Evolutionary conservation across 2,113 vertebrate species (phyloP), one percentile per base, ranked within the genome.

Genomic region (Probosciger aterrimus): DNA sequence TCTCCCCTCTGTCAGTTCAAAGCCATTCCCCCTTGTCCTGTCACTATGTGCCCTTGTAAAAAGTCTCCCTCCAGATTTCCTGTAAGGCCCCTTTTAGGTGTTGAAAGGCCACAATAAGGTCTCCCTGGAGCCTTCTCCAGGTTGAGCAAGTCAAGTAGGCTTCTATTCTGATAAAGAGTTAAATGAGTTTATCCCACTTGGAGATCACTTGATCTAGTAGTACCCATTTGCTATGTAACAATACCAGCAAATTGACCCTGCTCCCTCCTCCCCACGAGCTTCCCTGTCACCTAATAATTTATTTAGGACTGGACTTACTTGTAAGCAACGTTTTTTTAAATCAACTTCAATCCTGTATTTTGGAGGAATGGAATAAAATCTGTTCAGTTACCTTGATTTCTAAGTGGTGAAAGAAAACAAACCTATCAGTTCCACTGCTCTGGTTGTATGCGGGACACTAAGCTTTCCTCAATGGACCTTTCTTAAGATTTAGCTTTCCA

Each of bases 391-490:
- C 35, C 19, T 75, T 69, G 18, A 10, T 78, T 75, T 63, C 53
- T 11, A 43, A 43, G 46, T 47, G 64, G 47, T n/a, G 44, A 18
- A 53, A 50, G 59, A 15, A 33, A 28, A n/a, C 31, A 19, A 41
- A 35, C 9, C 7, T 6, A 0, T 50, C 65, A 19, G 27, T 9
- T 19, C 25, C 31, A 11, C 60, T 4, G 1, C 62, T 82, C 11
- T 46, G 18, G 22, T 67, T 49, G 14, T 39, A 5, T 49, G 2
- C 14, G 37, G 23, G 50, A 20, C 18, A 7, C 47, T 5, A n/a
- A 0, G 23, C 43, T 77, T 62, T 39, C 39, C n/a, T 78, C 0
- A 0, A 0, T 86, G 19, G 12, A 11, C 33, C 31, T 25, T 80
- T 50, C 27, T 73, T 39, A 37, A 73, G 25, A 52, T 28, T 15